These are phyloP conservation scores for Ectropis crepuscularia DNA, from an alignment of 2,888 invertebrate genomes.

Conservation along the genomic window DNA sequence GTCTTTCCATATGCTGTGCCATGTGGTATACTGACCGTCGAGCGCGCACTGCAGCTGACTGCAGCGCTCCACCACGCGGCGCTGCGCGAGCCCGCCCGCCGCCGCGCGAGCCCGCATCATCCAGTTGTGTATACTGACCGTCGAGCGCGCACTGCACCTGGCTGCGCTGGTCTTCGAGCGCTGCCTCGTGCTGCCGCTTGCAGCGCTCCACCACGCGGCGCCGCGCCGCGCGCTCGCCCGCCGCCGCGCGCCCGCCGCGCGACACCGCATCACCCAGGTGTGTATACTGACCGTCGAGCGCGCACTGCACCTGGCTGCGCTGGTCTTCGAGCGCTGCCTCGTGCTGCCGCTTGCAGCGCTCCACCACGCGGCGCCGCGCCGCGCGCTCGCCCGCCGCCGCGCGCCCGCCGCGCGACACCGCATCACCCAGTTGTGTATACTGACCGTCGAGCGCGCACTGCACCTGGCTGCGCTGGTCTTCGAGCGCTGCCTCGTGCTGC, in stretches of 20 bases:
- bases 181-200: constrained; percentile 78
- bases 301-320: constrained; percentile 78
- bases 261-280: too few relatives aligned
- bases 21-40: constrained; percentile 67
- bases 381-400: constrained; percentile 51
- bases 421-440: too few relatives aligned
- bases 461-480: constrained; percentile 79
- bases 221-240: constrained; percentile 61
- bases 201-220: constrained; percentile 68
- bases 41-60: constrained; percentile 80
- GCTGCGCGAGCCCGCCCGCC: constrained; percentile 79
- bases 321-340: constrained; percentile 81
- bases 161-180: constrained; percentile 78
- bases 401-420: too few relatives aligned
- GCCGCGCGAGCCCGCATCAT: too few relatives aligned
- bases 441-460: constrained; percentile 83
- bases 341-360: constrained; percentile 72
- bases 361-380: constrained; percentile 67
- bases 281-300: constrained; percentile 82
- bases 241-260: too few relatives aligned
- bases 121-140: too few relatives aligned
- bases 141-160: constrained; percentile 82
- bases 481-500: constrained; percentile 77
- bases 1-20: too few relatives aligned
- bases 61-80: constrained; percentile 80